Base-by-base conservation (phyloP, 2,113 vertebrate genomes). In the Heteronetta atricapilla region DNA sequence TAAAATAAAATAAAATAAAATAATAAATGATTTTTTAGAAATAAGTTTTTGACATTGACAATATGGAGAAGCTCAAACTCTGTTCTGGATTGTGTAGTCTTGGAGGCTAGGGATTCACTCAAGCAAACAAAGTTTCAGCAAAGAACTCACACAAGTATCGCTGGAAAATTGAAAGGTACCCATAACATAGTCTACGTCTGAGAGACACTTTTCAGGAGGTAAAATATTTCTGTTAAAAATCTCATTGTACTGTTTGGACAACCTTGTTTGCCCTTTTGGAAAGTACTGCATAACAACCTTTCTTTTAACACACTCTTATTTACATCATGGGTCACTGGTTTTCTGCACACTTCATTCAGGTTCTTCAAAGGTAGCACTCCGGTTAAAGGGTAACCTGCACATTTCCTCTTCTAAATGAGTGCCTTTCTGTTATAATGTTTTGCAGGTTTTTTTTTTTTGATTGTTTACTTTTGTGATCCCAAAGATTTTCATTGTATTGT, bases 311-410 rank as follows among this genome's bases (percentile, higher is more conserved):
- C 69, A 3, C 88, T 63, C 21, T 92, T 87, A 89, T 89, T 95
- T 78, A 75, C 62, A 85, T 23, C 94, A 94, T 4, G 75, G 94
- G 44, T 95, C 94, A 91, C 96, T 96, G 96, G 84, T 90, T 97
- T 97, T 97, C 89, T 95, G 68, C 93, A 66, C 75, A 79, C 59
- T 44, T 82, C 68, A 74, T 76, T 95, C 62, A 91, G 60, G 77
- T 86, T 90, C 87, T 95, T 95, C 90, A 88, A 76, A 95, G 86
- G 83, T 89, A 95, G 69, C 89, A 22, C 40, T 70, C 17, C 72
- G 88, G 94, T 97, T 98, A 97, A 98, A 97, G 80, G 96, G 73
- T 97, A 98, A 98, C 97, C 89, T 59, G 70, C 64, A 46, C 77
- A 86, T 96, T 98, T 98, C 95, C 82, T 95, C 90, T 84, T 59